Evolutionary conservation across 2,797 vertebrate genomes (phyloP).

Genomic region (Orestias chungarensis): DNA sequence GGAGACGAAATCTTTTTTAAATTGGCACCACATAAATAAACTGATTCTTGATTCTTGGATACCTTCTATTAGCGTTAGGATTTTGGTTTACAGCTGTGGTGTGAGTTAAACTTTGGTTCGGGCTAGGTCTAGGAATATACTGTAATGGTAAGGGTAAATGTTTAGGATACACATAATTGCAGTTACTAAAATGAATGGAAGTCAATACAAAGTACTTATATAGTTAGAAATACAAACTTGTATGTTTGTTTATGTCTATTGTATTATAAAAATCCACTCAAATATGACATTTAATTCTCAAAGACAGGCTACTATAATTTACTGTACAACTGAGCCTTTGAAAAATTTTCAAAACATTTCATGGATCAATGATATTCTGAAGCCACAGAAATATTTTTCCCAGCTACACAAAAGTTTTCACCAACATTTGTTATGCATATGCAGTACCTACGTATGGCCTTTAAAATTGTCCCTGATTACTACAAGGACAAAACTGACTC

Average conservation of each 20-base stretch:
- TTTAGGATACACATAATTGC: no score
- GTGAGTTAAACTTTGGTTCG: no score
- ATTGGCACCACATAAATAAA: no score
- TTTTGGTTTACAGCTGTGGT: no score
- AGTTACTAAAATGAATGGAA: no score
- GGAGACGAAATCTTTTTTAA: no score
- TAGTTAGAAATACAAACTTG: no score
- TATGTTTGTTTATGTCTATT: background rate
- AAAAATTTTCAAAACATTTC: background rate
- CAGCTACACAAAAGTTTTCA: background rate
- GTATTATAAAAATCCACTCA: background rate
- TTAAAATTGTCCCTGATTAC: background rate
- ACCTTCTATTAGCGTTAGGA: no score
- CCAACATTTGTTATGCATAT: background rate
- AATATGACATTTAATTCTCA: background rate
- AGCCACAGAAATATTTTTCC: background rate
- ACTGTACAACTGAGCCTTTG: background rate
- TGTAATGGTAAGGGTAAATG: no score
- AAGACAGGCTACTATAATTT: background rate
- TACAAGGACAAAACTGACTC: background rate
- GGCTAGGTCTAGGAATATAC: no score
- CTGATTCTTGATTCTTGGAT: no score
- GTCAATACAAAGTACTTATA: no score
- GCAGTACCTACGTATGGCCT: background rate
- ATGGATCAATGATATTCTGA: background rate